These are phyloP conservation scores for Morpho helenor DNA, from an alignment of 2,888 invertebrate species.

Conservation along the genomic window DNA sequence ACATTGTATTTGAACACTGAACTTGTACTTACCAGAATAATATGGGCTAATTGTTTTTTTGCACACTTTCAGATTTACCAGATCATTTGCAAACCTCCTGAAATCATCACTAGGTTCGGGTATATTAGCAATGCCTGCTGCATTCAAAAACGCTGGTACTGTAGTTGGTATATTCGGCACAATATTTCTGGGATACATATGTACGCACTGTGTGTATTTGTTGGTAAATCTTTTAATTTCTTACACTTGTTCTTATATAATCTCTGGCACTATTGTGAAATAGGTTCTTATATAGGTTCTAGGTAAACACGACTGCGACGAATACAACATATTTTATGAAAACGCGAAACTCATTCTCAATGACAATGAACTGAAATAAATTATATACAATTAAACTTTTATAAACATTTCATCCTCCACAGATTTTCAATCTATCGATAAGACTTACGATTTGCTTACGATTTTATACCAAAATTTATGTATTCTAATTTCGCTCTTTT, in stretches of 20 bases:
- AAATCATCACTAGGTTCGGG: slow-evolving; percentile 97
- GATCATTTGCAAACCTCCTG: slow-evolving; percentile 93
- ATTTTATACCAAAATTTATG: no score
- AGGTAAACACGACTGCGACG: no score
- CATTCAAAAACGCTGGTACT: slow-evolving; percentile 92
- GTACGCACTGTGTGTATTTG: slow-evolving; percentile 96
- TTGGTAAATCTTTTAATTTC: slow-evolving; percentile 81
- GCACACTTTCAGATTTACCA: slow-evolving; percentile 82
- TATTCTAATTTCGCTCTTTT: no score
- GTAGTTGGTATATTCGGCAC: slow-evolving; percentile 89
- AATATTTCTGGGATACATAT: slow-evolving; percentile 90
- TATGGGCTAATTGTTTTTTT: background rate
- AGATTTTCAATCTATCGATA: no score
- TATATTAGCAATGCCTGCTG: slow-evolving; percentile 94
- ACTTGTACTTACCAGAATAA: background rate
- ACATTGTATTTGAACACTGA: no score
- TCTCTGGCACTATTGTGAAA: no score
- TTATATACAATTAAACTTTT: slow-evolving; percentile 1
- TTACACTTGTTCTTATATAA: background rate
- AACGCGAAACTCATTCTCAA: no score
- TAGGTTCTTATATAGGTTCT: no score
- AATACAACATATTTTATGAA: no score
- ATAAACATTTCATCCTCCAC: background rate
- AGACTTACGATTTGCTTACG: no score
- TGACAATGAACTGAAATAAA: no score